Conservation (phyloP, 2,113 vertebrate species). For the Lasiurus borealis region DNA sequence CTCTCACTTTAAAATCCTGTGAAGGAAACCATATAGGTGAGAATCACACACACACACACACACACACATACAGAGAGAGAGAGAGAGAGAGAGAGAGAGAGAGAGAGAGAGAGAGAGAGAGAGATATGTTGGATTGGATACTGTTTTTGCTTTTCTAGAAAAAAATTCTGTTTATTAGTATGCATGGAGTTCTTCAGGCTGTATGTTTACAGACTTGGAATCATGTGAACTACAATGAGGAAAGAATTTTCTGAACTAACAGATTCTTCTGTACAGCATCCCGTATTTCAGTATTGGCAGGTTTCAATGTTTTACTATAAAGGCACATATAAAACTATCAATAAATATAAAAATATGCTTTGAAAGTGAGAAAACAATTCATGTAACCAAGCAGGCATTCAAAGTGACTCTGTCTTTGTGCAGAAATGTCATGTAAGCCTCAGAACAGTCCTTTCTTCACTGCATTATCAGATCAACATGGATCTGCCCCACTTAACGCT, state of each 20-base stretch:
- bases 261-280: background rate
- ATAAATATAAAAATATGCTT: conserved; percentile 44
- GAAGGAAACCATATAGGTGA: background rate
- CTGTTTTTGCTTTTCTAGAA: conserved; percentile 21
- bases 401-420: conserved; percentile 39
- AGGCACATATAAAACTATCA: background rate
- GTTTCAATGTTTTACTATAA: conserved; percentile 41
- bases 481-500: background rate
- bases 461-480: background rate
- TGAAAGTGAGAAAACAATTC: background rate
- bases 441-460: background rate
- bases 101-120: too few species aligned
- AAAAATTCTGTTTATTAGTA: conserved; percentile 7
- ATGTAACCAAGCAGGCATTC: background rate
- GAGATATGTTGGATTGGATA: background rate
- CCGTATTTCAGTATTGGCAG: background rate
- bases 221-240: background rate
- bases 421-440: background rate
- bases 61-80: too few species aligned
- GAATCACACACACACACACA: background rate
- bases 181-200: background rate
- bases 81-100: too few species aligned
- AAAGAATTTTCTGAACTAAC: conserved; percentile 32
- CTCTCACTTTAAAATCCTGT: background rate
- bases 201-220: conserved; percentile 18